Base-by-base conservation (phyloP, 2,797 vertebrate genomes). In the Acanthurus leucopareius region DNA sequence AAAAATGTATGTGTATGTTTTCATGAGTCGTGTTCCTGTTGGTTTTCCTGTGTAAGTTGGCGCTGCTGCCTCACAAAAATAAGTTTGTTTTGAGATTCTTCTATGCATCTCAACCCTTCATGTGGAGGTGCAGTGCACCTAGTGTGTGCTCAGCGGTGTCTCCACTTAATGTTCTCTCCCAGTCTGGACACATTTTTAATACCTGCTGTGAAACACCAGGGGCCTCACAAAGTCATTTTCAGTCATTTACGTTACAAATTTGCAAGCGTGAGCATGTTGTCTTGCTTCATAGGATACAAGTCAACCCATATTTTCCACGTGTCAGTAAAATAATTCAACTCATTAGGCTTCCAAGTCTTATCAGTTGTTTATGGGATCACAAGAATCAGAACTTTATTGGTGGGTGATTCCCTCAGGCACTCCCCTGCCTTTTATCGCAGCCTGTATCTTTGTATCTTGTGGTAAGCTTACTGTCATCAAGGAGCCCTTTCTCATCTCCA, bases 401-500 rank as follows among this genome's bases (percentile, higher is more conserved):
- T 78, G 80, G 88, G 88, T 89, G 89, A 92, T 87, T 90, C 80
- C 91, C 86, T 65, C 52, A 70, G 91, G 91, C 89, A 62, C 77
- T 88, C 80, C 32, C 84, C 65, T 79, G 79, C 57, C 79, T 87
- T 92, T 93, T 92, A 93, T 93, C 89, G 20, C 25, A 49, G 67
- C 77, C 88, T 80, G 86, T 92, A 93, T 94, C 92, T 88, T 82
- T 90, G 82, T 85, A 90, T 92, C 84, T 91, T 75, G 73, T 91
- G 91, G 92, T 91, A 88, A 84, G 82, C 88, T 92, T 86, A 79
- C 88, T 93, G 91, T 93, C 92, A 93, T 93, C 92, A 94, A 92
- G 89, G 79, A 92, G 90, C 80, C 88, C 86, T 83, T 90, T 89
- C 90, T 93, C 89, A 85, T 92, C 86, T 91, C 79, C 85, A 91